Evolutionary conservation across 2,113 vertebrate species (phyloP).

Genomic region (Carassius auratus): DNA sequence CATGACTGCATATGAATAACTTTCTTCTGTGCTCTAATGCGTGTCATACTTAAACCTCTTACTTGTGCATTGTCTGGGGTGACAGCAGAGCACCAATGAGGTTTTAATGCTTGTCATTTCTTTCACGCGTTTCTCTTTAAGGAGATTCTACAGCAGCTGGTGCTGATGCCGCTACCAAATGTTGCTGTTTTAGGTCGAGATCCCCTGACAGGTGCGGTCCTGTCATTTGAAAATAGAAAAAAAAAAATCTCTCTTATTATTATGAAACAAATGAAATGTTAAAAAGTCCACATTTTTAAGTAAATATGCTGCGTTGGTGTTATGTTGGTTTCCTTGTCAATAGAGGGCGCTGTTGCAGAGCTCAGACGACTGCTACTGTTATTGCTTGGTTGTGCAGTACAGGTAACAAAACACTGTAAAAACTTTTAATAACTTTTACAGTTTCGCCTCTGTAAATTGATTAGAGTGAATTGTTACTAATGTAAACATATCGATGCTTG

Average conservation of each 20-base stretch:
- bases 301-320: neutral
- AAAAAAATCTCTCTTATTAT: neutral
- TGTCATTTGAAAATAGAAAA: neutral
- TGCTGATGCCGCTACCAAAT: constrained; percentile 85
- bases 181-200: constrained; percentile 83
- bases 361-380: constrained; percentile 81
- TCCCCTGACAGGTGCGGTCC: constrained; percentile 82
- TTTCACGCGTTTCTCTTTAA: constrained; percentile 56
- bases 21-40: neutral
- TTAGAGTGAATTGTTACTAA: neutral
- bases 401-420: constrained; percentile 72
- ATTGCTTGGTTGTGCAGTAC: constrained; percentile 87
- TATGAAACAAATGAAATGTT: neutral
- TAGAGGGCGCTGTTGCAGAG: constrained; percentile 82
- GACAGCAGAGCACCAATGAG: neutral
- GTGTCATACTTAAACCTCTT: neutral
- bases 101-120: neutral
- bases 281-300: neutral
- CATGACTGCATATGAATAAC: neutral
- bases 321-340: constrained; percentile 21
- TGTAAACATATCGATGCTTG: neutral
- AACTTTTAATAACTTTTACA: constrained; percentile 18
- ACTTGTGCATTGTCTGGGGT: neutral
- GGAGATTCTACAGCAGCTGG: constrained; percentile 87
- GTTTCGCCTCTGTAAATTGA: constrained; percentile 10